These are phyloP conservation scores for Sinocyclocheilus anshuiensis DNA, from an alignment of 2,113 vertebrate species.

Conservation along the genomic window DNA sequence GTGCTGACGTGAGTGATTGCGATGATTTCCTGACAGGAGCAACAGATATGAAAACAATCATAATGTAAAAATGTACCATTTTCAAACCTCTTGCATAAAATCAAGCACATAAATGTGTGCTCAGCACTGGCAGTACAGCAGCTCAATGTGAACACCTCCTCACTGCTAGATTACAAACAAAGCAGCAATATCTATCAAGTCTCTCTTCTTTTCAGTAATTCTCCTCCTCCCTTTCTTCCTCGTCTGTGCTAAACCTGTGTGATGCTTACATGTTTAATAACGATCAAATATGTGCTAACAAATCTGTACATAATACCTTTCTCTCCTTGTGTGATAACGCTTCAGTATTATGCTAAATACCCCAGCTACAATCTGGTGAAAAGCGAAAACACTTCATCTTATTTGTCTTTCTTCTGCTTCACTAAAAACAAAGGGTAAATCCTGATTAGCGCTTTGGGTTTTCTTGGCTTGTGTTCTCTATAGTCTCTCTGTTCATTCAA, in stretches of 20 bases:
- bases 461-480: constrained; percentile 56
- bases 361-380: constrained; percentile 53
- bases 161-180: constrained; percentile 54
- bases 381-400: constrained; percentile 35
- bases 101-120: constrained; percentile 17
- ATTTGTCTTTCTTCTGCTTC: constrained; percentile 49
- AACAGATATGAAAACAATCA: neutral
- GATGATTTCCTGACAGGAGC: too few relatives aligned
- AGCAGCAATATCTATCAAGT: constrained; percentile 47
- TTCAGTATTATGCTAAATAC: constrained; percentile 64
- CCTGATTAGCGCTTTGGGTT: constrained; percentile 60
- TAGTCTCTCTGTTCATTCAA: constrained; percentile 53
- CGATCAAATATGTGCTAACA: constrained; percentile 64
- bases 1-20: too few relatives aligned
- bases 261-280: constrained; percentile 63
- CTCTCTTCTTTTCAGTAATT: constrained; percentile 32
- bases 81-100: neutral
- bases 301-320: constrained; percentile 60
- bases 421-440: constrained; percentile 67
- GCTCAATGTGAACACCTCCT: constrained; percentile 38
- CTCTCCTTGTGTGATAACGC: constrained; percentile 43
- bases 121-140: constrained; percentile 22
- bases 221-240: constrained; percentile 49
- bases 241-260: constrained; percentile 60
- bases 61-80: neutral